Percentiles rank a stretch among this genome's conserved stretches.
These are phyloP conservation scores for Apamea crenata DNA, from an alignment of 2,888 invertebrate species.

Conservation along the genomic window DNA sequence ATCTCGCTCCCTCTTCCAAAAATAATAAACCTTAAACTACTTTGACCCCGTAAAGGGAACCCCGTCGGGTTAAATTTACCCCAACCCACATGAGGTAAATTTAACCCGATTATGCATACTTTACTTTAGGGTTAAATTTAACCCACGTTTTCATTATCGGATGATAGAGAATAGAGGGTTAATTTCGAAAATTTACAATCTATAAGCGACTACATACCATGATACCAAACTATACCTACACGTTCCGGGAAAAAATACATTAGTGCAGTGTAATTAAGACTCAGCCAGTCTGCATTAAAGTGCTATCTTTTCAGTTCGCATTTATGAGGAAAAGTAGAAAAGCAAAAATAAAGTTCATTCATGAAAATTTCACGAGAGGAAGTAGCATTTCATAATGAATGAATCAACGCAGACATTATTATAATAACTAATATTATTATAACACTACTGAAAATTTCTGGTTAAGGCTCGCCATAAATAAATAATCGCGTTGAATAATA, in stretches of 20 bases:
- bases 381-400: background rate
- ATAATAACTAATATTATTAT: too few relatives aligned
- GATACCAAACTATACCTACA: background rate
- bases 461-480: background rate
- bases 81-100: too few relatives aligned
- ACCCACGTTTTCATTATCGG: too few relatives aligned
- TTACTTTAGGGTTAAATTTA: background rate
- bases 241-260: constrained; percentile 1
- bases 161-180: background rate
- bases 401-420: background rate
- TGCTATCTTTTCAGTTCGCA: constrained; percentile 1
- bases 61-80: background rate
- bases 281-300: background rate
- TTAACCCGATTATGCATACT: too few relatives aligned
- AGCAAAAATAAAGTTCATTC: background rate
- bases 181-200: background rate
- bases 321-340: constrained; percentile 6
- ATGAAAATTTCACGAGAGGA: background rate
- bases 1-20: background rate
- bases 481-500: background rate
- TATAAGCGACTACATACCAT: background rate
- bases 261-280: constrained; percentile 10
- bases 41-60: background rate
- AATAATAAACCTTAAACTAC: background rate
- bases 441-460: background rate